A percentile compares a stretch with the other conserved stretches of the same genome.
Evolutionary conservation across 2,888 invertebrate species (phyloP).

Genomic region (Caenorhabditis japonica): DNA sequence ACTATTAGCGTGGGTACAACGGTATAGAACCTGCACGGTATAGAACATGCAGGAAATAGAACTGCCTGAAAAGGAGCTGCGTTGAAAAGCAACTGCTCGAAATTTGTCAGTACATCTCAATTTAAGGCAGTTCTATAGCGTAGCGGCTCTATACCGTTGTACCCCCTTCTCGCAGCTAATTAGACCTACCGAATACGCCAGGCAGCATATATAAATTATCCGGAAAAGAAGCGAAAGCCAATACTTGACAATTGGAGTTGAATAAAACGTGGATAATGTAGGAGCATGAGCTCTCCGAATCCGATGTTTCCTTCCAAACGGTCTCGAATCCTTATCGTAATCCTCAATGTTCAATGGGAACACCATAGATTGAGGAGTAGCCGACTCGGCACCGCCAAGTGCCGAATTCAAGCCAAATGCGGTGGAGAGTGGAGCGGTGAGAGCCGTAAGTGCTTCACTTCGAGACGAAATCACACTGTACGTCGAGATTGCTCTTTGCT

Average conservation of each 20-base stretch:
- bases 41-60: no score
- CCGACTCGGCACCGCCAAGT: slow-evolving; percentile 54
- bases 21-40: no score
- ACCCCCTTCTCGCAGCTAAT: not conserved
- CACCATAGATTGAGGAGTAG: slow-evolving; percentile 63
- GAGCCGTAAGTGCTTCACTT: slow-evolving; percentile 60
- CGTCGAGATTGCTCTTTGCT: slow-evolving; percentile 65
- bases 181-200: slow-evolving; percentile 66
- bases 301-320: slow-evolving; percentile 43
- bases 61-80: no score
- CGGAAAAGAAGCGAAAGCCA: slow-evolving; percentile 78
- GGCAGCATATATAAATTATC: slow-evolving; percentile 66
- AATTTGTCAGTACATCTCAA: no score
- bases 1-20: no score
- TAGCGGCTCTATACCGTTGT: no score
- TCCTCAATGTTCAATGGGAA: slow-evolving; percentile 63
- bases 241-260: slow-evolving; percentile 79
- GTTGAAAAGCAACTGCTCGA: no score
- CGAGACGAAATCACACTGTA: slow-evolving; percentile 64
- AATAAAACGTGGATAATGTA: slow-evolving; percentile 77
- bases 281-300: slow-evolving; percentile 61
- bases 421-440: slow-evolving; percentile 58
- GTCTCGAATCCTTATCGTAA: slow-evolving; percentile 41
- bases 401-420: slow-evolving; percentile 45
- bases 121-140: no score